Conservation (phyloP, 2,888 invertebrate genomes). For the Drepana falcataria region DNA sequence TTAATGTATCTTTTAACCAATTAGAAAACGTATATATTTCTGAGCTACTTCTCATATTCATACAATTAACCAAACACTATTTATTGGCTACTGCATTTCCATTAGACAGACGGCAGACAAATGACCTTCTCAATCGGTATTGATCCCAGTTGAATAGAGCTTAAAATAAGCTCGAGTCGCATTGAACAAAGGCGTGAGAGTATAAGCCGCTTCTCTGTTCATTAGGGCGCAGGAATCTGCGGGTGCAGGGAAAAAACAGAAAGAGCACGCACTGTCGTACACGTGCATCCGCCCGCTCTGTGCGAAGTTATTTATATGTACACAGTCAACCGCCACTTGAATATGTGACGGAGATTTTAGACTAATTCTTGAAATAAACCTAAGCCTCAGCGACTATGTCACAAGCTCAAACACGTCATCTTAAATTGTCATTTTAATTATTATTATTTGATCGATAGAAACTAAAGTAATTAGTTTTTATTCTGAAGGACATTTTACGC, state of each 20-base stretch:
- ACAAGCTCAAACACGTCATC: too few relatives aligned
- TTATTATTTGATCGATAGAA: too few relatives aligned
- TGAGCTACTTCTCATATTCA: neutral
- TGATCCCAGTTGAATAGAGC: neutral
- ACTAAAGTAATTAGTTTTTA: too few relatives aligned
- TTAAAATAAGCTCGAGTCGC: neutral
- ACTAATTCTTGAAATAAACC: neutral
- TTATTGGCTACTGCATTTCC: too few relatives aligned
- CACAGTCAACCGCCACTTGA: constrained; percentile 14
- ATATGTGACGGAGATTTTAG: neutral
- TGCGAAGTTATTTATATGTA: constrained; percentile 66
- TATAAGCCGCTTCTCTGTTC: constrained; percentile 23
- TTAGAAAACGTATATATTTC: too few relatives aligned
- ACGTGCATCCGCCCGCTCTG: constrained; percentile 73
- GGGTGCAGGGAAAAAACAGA: constrained; percentile 54
- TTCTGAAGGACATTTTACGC: too few relatives aligned
- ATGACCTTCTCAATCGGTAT: neutral
- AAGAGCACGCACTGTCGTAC: constrained; percentile 53
- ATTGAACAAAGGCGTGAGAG: constrained; percentile 21
- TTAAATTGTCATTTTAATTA: too few relatives aligned
- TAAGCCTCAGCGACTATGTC: too few relatives aligned
- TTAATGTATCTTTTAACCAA: too few relatives aligned
- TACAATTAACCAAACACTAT: neutral
- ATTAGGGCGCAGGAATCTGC: constrained; percentile 32
- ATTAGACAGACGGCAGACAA: neutral